Evolutionary conservation across 1,140 invertebrate species (phyloP).

Genomic region (Drosophila mayri): DNA sequence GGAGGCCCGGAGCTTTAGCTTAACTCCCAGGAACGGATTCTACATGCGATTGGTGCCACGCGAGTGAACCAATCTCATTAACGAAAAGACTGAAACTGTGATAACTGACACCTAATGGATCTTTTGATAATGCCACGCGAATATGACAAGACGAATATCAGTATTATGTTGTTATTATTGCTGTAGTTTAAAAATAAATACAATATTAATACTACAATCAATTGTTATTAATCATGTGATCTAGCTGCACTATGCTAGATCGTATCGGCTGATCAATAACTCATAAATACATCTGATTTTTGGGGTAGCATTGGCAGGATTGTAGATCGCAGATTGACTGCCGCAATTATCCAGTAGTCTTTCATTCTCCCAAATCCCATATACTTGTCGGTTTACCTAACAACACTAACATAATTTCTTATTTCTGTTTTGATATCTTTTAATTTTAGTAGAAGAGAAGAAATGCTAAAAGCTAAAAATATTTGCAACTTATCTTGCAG

Average conservation of each 20-base stretch:
- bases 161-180: not conserved
- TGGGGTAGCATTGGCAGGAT: too few species aligned
- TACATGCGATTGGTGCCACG: slow-evolving; percentile 5
- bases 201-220: not conserved
- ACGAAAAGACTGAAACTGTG: slow-evolving; percentile 4
- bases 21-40: slow-evolving; percentile 1
- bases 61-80: not conserved
- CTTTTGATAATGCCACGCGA: not conserved
- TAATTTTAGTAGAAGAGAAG: too few species aligned
- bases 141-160: not conserved
- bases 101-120: not conserved
- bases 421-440: too few species aligned
- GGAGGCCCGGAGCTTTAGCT: not conserved
- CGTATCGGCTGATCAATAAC: too few species aligned
- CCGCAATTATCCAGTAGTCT: too few species aligned
- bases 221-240: not conserved
- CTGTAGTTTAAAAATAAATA: not conserved
- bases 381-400: too few species aligned
- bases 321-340: too few species aligned
- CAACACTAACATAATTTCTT: too few species aligned
- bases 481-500: too few species aligned
- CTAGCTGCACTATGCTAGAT: not conserved
- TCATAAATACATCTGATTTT: too few species aligned
- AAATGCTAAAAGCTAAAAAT: too few species aligned
- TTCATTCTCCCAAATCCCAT: too few species aligned